A percentile compares a stretch with the other conserved stretches of the same genome.
Conservation (phyloP, 2,797 vertebrate genomes). For the Falco biarmicus region DNA sequence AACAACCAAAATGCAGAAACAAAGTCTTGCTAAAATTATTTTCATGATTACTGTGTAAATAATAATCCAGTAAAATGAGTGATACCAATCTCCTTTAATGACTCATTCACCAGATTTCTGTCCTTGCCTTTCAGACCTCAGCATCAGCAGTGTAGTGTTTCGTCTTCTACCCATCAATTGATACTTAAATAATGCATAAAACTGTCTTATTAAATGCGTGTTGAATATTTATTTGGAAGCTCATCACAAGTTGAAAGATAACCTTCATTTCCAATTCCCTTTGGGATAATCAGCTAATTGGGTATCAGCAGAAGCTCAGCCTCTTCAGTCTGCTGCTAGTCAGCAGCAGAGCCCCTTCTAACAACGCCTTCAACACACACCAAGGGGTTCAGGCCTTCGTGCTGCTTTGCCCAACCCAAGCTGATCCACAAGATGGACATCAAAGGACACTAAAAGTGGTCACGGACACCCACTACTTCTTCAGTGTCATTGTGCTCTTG, state of each 20-base stretch:
- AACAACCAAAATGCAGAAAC: neutral
- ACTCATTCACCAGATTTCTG: constrained; percentile 13
- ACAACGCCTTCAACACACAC: neutral
- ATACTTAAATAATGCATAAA: constrained; percentile 72
- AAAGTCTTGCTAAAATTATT: neutral
- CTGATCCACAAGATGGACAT: neutral
- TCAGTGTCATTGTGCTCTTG: neutral
- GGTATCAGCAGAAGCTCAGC: constrained; percentile 50
- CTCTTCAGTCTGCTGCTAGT: neutral
- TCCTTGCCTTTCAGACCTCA: constrained; percentile 46
- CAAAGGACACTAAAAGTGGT: neutral
- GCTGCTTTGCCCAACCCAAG: neutral
- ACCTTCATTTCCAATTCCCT: constrained; percentile 74
- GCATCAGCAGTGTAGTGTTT: neutral
- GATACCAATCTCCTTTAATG: constrained; percentile 38
- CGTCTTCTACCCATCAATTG: constrained; percentile 49
- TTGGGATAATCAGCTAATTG: constrained; percentile 77
- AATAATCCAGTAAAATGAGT: neutral
- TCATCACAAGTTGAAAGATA: constrained; percentile 71
- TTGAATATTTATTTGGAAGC: constrained; percentile 72
- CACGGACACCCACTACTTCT: neutral
- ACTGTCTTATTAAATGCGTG: constrained; percentile 69
- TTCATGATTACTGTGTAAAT: constrained; percentile 11
- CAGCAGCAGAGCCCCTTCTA: neutral
- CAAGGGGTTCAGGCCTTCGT: accelerated